Base-by-base conservation (phyloP, 2,797 vertebrate genomes). In the Oreochromis mossambicus region DNA sequence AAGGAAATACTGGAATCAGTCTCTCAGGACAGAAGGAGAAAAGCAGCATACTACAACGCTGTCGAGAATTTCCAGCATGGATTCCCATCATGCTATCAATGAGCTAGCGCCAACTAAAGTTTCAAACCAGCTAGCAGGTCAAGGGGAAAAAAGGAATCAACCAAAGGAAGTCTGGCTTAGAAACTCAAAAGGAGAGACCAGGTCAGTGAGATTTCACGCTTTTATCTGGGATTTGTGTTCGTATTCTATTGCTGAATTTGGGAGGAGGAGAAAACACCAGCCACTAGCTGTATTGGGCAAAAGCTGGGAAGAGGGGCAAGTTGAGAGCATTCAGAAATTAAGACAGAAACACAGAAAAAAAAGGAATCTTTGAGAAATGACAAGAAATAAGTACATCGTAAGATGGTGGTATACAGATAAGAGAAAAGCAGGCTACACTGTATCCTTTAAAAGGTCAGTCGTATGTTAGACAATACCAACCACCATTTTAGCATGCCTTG, bases 361-460 rank as follows among this genome's bases (percentile, higher is more conserved):
- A 48, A 34, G 48, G 14, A 3, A 13, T n/a, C 11, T 77, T 2
- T 10, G 34, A 21, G 12, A 36, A 61, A 46, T 32, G 5, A 75
- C 13, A 50, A 50, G 83, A 86, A 79, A 78, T 19, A n/a, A 51
- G 3, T 21, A 15, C 8, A 19, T 38, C 0, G n/a, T 21, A 15
- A 68, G 43, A 63, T 8, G 8, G 54, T 21, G 14, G 19, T 4
- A 87, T 11, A 41, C 14, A 75, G 38, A 84, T 61, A 8, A 79
- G 32, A 87, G 77, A 78, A 51, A 32, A 79, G 86, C 50, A 76
- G 29, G 80, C 26, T 55, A 52, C 48, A 54, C 46, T 63, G 50
- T 82, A 76, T 80, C 81, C 88, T 82, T 80, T 83, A 90, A 84
- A 91, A 93, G 82, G 88, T 90, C 92, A 89, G 83, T 21, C 9